Evolutionary conservation across 1,140 invertebrate species (phyloP).

Genomic region (Mamestra configurata): DNA sequence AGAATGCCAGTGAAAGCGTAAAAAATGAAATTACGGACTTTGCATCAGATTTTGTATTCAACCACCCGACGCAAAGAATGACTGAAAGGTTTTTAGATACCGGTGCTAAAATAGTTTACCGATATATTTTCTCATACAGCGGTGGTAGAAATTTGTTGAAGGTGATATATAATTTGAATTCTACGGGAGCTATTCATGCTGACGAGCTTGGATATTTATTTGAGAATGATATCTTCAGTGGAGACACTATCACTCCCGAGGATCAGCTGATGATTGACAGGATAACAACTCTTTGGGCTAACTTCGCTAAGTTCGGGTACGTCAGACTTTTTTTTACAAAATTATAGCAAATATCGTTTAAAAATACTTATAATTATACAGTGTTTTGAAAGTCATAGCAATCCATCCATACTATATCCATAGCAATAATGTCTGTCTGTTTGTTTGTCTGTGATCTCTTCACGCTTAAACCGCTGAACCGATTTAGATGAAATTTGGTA

Average conservation of each 20-base stretch:
- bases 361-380: too few species aligned
- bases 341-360: not conserved
- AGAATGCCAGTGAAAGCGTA: slow-evolving; percentile 34
- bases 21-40: slow-evolving; percentile 53
- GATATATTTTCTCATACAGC: slow-evolving; percentile 63
- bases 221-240: slow-evolving; percentile 29
- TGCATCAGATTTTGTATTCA: slow-evolving; percentile 57
- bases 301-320: slow-evolving; percentile 70
- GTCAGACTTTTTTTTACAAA: not conserved
- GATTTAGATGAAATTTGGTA: too few species aligned
- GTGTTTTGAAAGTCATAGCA: too few species aligned
- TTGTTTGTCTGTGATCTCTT: too few species aligned
- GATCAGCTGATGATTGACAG: slow-evolving; percentile 60
- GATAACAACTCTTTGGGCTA: slow-evolving; percentile 64
- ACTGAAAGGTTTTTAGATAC: slow-evolving; percentile 51
- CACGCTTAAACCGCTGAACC: too few species aligned
- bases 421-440: too few species aligned
- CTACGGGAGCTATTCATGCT: slow-evolving; percentile 55
- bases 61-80: slow-evolving; percentile 58
- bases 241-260: slow-evolving; percentile 23
- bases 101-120: slow-evolving; percentile 56
- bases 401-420: too few species aligned
- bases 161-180: slow-evolving; percentile 33
- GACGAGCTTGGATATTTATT: slow-evolving; percentile 67
- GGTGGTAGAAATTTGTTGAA: slow-evolving; percentile 59